phyloP scores from a whole-genome alignment of 2,888 invertebrate genomes.

The Cryptophagus acutangulus region DNA sequence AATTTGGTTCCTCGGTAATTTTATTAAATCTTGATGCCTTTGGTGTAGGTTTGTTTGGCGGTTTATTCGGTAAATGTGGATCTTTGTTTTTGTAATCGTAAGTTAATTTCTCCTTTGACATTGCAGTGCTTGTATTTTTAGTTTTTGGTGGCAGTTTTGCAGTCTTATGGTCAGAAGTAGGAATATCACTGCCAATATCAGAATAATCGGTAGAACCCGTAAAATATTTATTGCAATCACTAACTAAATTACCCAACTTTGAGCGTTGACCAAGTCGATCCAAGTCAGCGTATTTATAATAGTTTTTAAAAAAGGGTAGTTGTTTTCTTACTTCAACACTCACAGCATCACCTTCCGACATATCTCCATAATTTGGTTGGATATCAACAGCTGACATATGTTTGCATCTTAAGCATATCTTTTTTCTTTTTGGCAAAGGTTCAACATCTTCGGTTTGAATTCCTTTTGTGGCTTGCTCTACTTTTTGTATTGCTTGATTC shows the following conservation, averaged over 20 bases:
- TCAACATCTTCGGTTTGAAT: too few relatives aligned
- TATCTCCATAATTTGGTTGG: conserved; percentile 16
- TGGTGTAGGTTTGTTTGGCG: too few relatives aligned
- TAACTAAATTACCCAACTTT: not conserved
- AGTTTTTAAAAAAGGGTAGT: conserved; percentile 24
- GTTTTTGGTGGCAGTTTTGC: too few relatives aligned
- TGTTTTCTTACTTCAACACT: conserved; percentile 22
- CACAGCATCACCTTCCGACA: conserved; percentile 6
- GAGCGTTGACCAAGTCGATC: not conserved
- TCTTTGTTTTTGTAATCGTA: too few relatives aligned
- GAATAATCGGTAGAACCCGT: not conserved
- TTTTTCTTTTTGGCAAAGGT: conserved; percentile 4
- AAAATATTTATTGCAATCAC: not conserved
- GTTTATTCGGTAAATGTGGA: too few relatives aligned
- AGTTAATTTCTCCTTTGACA: too few relatives aligned
- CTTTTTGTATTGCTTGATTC: too few relatives aligned
- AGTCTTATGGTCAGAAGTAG: too few relatives aligned
- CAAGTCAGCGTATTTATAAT: conserved; percentile 27
- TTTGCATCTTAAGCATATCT: conserved; percentile 24
- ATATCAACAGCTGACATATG: conserved; percentile 28
- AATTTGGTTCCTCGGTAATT: conserved; percentile 21
- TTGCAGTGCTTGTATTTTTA: too few relatives aligned
- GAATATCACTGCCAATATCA: not conserved
- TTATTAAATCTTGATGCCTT: conserved; percentile 18
- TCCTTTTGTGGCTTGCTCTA: too few relatives aligned